Evolutionary conservation across 2,113 vertebrate species (phyloP), one percentile per base, ranked within the genome.

Genomic region (Okapia johnstoni): DNA sequence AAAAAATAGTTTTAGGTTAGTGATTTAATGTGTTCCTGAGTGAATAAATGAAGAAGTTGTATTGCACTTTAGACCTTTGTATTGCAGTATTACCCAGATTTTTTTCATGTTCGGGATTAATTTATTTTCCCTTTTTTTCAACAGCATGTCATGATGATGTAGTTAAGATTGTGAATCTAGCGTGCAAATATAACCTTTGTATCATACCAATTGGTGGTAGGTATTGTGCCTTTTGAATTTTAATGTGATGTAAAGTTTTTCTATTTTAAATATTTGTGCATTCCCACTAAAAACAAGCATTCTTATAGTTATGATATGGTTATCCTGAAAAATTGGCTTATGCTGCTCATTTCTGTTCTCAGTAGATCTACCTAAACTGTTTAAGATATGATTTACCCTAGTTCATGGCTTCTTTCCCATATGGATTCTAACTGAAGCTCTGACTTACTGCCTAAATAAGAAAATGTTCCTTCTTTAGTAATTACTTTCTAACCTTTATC

Each of bases 161-260:
- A 95, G 99, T 99, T 98, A 99, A 99, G 99, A 99, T 99, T 97
- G 99, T 99, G 98, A 99, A 99, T 95, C 99, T 99, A 98, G 99
- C 99, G 2, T 99, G 99, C 99, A 99, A 99, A 99, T 99, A 99
- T 97, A 99, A 99, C 97, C 98, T 99, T 98, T 99, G 99, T 99
- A 98, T 99, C 98, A 99, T 99, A 98, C 99, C 99, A 54, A 99
- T 99, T 98, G 99, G 99, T 98, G 99, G 99, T 99, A 99, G 99
- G 99, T 98, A 89, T 98, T 97, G 52, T 10, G 90, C 3, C 33
- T 97, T 97, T 97, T 94, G 79, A 94, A 90, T 92, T 94, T 98
- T 93, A 91, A 77, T 85, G 73, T 96, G 52, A 63, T 96, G 0
- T 95, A 79, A 90, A 95, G 70, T 90, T 95, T 28, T 79, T 96